Percentiles rank a stretch among this genome's conserved stretches.
phyloP scores from a whole-genome alignment of 2,888 invertebrate genomes.

The Machimus rusticus region DNA sequence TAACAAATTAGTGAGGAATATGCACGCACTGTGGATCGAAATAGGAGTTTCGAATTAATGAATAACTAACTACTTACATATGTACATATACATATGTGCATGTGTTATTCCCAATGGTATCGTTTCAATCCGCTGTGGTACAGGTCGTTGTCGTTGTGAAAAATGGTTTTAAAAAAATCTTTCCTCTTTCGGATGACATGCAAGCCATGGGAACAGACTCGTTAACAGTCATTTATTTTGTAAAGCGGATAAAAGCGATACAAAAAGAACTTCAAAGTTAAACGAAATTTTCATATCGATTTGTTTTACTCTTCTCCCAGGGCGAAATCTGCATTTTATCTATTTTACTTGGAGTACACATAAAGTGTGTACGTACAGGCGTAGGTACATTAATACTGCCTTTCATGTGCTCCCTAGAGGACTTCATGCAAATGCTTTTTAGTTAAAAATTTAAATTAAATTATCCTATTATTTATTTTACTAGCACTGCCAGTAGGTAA shows the following conservation, averaged over 20 bases:
- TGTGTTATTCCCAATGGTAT: conserved; percentile 13
- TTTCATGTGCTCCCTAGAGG: neutral
- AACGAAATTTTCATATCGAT: neutral
- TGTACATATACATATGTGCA: too few relatives aligned
- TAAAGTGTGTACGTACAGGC: neutral
- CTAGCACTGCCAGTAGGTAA: neutral
- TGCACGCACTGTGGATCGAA: neutral
- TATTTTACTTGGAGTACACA: neutral
- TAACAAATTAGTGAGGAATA: neutral
- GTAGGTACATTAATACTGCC: neutral
- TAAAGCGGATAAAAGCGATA: neutral
- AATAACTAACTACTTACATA: too few relatives aligned
- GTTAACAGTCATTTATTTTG: neutral
- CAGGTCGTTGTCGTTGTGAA: neutral
- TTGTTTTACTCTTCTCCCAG: neutral
- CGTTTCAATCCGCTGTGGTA: conserved; percentile 8
- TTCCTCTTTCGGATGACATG: neutral
- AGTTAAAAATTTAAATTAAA: conserved; percentile 12
- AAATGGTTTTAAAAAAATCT: neutral
- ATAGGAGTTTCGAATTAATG: conserved; percentile 38
- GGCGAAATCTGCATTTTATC: neutral
- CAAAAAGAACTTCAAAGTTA: conserved; percentile 18
- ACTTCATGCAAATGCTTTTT: neutral
- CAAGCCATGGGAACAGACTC: neutral
- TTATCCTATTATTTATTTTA: neutral